Conservation (phyloP, 1,140 invertebrate species). For the Apolygus lucorum region DNA sequence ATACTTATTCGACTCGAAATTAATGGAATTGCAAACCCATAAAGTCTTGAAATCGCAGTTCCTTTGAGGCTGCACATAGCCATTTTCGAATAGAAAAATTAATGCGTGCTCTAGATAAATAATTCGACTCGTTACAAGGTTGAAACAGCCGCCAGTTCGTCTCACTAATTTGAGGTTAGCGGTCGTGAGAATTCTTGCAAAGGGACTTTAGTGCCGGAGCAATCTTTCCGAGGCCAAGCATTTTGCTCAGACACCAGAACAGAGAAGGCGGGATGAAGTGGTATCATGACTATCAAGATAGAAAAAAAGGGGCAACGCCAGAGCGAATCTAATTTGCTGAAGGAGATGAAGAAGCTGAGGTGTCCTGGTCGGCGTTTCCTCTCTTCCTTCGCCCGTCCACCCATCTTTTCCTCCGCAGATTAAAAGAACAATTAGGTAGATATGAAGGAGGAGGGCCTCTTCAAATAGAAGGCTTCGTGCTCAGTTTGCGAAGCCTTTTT, state of each 20-base stretch:
- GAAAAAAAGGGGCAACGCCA: not conserved
- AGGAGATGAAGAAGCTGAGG: not conserved
- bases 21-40: too few species aligned
- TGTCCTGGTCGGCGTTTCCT: not conserved
- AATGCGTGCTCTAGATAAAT: too few species aligned
- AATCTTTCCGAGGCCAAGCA: not conserved
- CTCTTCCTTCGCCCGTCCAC: too few species aligned
- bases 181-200: not conserved
- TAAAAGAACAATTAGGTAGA: not conserved
- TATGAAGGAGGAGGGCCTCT: not conserved
- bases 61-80: too few species aligned
- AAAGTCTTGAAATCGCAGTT: too few species aligned
- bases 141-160: too few species aligned
- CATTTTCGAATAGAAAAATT: too few species aligned
- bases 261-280: not conserved
- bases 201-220: not conserved
- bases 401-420: not conserved
- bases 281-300: not conserved
- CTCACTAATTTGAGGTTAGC: not conserved
- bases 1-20: too few species aligned
- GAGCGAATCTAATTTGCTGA: not conserved
- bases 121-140: too few species aligned
- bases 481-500: not conserved
- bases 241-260: not conserved
- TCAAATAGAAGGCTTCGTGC: not conserved